Percentiles rank a stretch among this genome's conserved stretches.
phyloP scores from a whole-genome alignment of 2,888 invertebrate species.

The Augiades crinisus region DNA sequence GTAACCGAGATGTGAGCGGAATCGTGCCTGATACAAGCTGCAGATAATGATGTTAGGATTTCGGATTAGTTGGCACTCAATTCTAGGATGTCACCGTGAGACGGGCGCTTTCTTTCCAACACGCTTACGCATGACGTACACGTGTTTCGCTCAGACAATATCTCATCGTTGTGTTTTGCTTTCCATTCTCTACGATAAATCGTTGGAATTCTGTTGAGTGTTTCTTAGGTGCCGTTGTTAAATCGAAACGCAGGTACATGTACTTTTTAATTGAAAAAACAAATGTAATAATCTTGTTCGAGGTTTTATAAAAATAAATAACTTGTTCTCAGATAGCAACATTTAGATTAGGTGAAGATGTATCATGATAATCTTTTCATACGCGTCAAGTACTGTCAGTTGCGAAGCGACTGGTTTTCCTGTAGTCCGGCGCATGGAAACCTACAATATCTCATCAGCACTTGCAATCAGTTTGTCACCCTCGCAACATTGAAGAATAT shows the following conservation, averaged over 20 bases:
- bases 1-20: slow-evolving; percentile 75
- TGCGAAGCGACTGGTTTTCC: slow-evolving; percentile 2
- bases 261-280: not conserved
- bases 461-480: slow-evolving; percentile 11
- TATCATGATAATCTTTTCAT: slow-evolving; percentile 3
- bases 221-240: slow-evolving; percentile 6
- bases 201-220: slow-evolving; percentile 11
- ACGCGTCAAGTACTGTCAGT: not conserved
- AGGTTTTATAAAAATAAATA: not conserved
- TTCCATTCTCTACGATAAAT: slow-evolving; percentile 21
- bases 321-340: slow-evolving; percentile 1
- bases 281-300: not conserved
- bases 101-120: slow-evolving; percentile 26
- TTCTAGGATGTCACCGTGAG: slow-evolving; percentile 44
- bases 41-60: slow-evolving; percentile 60
- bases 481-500: not conserved
- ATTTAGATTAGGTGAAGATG: slow-evolving; percentile 5
- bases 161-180: slow-evolving; percentile 24
- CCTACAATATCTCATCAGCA: slow-evolving; percentile 9
- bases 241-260: not conserved
- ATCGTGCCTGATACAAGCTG: slow-evolving; percentile 59
- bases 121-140: slow-evolving; percentile 39
- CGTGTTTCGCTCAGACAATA: slow-evolving; percentile 22
- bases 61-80: slow-evolving; percentile 56
- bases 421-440: not conserved